Base-by-base conservation (phyloP, 2,113 vertebrate genomes). In the Ammodytes marinus region DNA sequence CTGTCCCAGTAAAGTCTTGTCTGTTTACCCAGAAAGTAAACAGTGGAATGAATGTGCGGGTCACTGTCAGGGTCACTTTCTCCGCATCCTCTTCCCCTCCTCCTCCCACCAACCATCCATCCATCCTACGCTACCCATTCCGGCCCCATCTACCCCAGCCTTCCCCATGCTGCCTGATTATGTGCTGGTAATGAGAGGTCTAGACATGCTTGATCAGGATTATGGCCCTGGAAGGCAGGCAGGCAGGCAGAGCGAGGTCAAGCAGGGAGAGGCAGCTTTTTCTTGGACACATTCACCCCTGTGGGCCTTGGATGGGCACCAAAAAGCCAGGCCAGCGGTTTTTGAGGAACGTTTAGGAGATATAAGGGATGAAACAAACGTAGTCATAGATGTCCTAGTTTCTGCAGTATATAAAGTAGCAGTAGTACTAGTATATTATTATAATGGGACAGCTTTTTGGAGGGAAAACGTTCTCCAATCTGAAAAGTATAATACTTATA, bases 191-290 rank as follows among this genome's bases (percentile, higher is more conserved):
- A 95, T 92, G 88, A 95, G 90, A 92, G 86, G 94, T 95, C 94
- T 95, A 95, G 94, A 95, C 94, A 89, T 89, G 82, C 88, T 90
- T 92, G 91, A 94, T 94, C 89, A 89, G 94, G 94, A 95, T 95
- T 95, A 94, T 85, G 79, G 85, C 91, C 85, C 12, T 53, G 88
- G 86, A 86, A 82, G 86, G 86, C 85, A 81, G 70, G 67, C 78
- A 63, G 45, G 52, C 77, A 50, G 75, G 80, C 72, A 80, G 54
- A 73, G 78, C 4, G 68, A 83, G 92, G 93, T 94, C 92, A 94
- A 66, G 69, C 77, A 71, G 75, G 83, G 84, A 87, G 82, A 86
- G 87, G 79, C 68, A 27, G 80, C 86, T 91, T 90, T 87, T 49
- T 76, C 54, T 50, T 64, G 86, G 82, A 86, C 76, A 89, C 85